Base-by-base conservation (phyloP, 2,888 invertebrate species). In the Torymus aiolomorphi region DNA sequence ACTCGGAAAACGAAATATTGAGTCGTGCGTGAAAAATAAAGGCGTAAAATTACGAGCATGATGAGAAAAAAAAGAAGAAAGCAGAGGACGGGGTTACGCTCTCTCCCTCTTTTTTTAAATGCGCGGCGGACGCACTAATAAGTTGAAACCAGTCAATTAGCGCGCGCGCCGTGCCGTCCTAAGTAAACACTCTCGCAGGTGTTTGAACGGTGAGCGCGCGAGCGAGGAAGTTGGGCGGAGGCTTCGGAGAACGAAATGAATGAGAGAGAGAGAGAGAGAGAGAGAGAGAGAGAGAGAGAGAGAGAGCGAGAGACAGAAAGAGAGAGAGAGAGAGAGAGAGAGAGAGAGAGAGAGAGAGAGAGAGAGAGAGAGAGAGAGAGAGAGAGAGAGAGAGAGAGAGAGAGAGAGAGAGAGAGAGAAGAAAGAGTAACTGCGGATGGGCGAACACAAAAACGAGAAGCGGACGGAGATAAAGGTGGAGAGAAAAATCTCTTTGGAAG, bases 71-170 rank as follows among this genome's bases (percentile, higher is more conserved):
- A 20, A 5, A n/a, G 20, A 14, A 13, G 2, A 59, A 16, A n/a
- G 16, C n/a, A 20, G 49, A n/a, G n/a, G 31, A 65, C 49, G 5
- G 18, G 16, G 3, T 14, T 10, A 49, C 18, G 12, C 42, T 14
- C 20, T 54, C 13, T 69, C n/a, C 42, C 2, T 49, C 14, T 65
- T 77, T 83, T 84, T 85, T 82, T 83, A 86, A 85, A 84, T 82
- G 83, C 82, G 76, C 77, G 71, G 80, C 85, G 85, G 85, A 85
- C 85, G 85, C 83, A 86, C 86, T 88, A 87, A 88, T 89, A 88
- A 88, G 87, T 88, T 85, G 84, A 85, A 88, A 87, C 86, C 86
- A 86, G 88, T 88, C 86, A 88, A 89, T 89, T 88, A 89, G 85
- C 86, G 85, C 85, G 83, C 82, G 83, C 83, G 20, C n/a, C 82